These are phyloP conservation scores for Coendou prehensilis DNA, from an alignment of 2,797 vertebrate genomes.

Conservation along the genomic window DNA sequence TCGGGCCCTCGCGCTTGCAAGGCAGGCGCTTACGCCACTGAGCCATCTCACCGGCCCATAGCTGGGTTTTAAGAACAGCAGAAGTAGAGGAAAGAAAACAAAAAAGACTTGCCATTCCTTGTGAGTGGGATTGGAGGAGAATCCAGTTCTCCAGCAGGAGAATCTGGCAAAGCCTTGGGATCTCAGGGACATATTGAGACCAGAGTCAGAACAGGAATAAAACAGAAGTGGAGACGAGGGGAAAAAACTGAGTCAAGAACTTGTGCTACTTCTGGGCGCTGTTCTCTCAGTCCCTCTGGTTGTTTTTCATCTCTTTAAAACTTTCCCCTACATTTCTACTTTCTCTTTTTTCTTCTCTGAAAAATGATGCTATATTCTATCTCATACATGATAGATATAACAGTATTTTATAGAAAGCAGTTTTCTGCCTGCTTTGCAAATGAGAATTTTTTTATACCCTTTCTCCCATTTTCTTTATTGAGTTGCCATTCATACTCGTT, in stretches of 20 bases:
- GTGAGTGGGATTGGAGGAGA: not conserved
- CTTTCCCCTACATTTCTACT: not conserved
- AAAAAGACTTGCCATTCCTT: not conserved
- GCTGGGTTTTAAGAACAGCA: not conserved
- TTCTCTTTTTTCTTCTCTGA: constrained; percentile 19
- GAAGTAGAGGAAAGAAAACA: not conserved
- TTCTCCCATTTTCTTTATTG: not conserved
- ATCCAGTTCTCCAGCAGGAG: not conserved
- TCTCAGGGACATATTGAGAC: not conserved
- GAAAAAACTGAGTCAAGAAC: not conserved
- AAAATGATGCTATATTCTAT: not conserved
- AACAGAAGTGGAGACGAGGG: not conserved
- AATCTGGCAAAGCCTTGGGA: not conserved
- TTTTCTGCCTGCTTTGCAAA: constrained; percentile 49
- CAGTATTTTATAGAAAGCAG: constrained; percentile 22
- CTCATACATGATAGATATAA: not conserved
- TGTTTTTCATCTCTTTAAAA: constrained; percentile 19
- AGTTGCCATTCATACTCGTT: constrained; percentile 50
- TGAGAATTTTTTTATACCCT: not conserved
- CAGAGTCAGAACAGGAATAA: not conserved
- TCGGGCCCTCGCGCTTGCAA: too few species aligned
- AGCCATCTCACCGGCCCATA: too few species aligned
- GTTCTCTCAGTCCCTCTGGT: not conserved
- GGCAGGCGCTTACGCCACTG: too few species aligned
- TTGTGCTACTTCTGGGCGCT: not conserved